Evolutionary conservation across 2,888 invertebrate species (phyloP).

Genomic region (Chrysopilus asiliformis): DNA sequence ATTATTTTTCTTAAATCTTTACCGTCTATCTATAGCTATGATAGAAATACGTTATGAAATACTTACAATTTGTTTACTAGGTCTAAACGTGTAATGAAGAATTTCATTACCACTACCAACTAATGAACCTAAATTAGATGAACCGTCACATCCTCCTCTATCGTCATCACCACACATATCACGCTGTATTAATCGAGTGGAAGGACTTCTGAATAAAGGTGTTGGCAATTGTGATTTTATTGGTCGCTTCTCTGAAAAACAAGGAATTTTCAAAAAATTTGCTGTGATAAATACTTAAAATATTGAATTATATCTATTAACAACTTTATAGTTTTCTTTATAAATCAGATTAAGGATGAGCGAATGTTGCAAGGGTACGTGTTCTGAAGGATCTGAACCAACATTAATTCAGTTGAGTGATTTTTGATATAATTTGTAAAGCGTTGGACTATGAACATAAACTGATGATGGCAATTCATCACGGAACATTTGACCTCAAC

Average conservation of each 20-base stretch:
- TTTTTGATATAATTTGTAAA: no score
- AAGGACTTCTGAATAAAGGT: constrained; percentile 34
- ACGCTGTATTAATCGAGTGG: constrained; percentile 33
- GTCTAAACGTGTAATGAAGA: constrained; percentile 37
- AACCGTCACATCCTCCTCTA: constrained; percentile 21
- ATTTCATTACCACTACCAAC: constrained; percentile 33
- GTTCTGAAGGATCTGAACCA: no score
- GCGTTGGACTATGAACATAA: no score
- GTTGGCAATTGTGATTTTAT: constrained; percentile 29
- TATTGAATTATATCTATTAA: no score
- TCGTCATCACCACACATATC: constrained; percentile 30
- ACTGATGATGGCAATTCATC: no score
- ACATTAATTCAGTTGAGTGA: no score
- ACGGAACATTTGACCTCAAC: no score
- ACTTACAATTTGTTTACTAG: constrained; percentile 39
- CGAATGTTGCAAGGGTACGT: no score
- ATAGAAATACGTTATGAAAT: constrained; percentile 7
- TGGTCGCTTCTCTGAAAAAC: constrained; percentile 33
- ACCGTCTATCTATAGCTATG: neutral
- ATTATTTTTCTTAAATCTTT: neutral
- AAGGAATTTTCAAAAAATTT: no score
- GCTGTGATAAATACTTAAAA: no score
- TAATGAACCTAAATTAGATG: constrained; percentile 21
- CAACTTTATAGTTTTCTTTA: no score
- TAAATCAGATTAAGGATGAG: no score